Evolutionary conservation across 2,113 vertebrate species (phyloP), one percentile per base, ranked within the genome.

Genomic region (Camelus dromedarius): DNA sequence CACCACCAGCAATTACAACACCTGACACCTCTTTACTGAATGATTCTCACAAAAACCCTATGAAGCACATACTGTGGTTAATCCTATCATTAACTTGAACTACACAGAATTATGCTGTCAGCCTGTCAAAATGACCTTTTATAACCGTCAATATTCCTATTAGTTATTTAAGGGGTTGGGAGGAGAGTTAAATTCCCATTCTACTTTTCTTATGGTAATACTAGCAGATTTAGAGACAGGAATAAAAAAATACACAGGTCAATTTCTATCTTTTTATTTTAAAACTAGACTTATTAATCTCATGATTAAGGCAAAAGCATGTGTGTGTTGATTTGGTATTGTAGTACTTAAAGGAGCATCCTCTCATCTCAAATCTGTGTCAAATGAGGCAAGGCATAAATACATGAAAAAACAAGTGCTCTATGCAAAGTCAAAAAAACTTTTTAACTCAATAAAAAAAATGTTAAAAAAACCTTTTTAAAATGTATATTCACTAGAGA

Each of bases 201-300:
- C 42, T 90, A 67, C 35, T 76, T n/a, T 89, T 54, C 42, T 38
- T 62, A 62, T 30, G 38, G n/a, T 54, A 88, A 50, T 28, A 70
- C 50, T 10, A 67, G 5, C 77, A 92, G 4, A 38, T 50, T 90
- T 90, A 84, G 28, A 84, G 48, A 86, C 6, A 38, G 32, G 4
- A 82, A 83, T 82, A n/a, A 14, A 54, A 67, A 90, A 90, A 73
- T 13, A 52, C 35, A 93, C 67, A 92, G 15, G 3, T 32, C 70
- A 46, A 86, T 79, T 93, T 84, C 32, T 67, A 69, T 67, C 35
- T 90, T 70, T 52, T 52, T 66, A 91, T 35, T 80, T 83, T n/a
- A 75, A 93, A 91, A 62, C 69, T 48, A 62, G 16, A 91, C 32
- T 92, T 92, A 81, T 64, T 52, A 76, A 92, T 62, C 42, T 92